Conservation (phyloP, 2,888 invertebrate genomes). For the Meteorus colon region DNA sequence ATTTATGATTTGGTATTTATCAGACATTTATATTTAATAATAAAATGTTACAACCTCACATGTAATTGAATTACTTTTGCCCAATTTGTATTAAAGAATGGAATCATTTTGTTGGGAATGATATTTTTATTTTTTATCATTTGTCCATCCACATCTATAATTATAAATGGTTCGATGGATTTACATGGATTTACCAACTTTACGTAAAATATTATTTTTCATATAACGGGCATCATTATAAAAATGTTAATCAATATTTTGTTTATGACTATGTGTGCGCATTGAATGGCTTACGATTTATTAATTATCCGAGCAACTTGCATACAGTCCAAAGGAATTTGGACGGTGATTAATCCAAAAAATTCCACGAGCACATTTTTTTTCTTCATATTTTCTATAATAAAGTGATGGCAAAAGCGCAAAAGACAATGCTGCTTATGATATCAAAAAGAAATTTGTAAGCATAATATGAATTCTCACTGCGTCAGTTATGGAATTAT, state of each 20-base stretch:
- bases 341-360: constrained; percentile 18
- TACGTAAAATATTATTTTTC: constrained; percentile 35
- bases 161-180: constrained; percentile 36
- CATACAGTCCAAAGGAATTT: constrained; percentile 47
- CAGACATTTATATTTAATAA: too few relatives aligned
- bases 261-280: constrained; percentile 63
- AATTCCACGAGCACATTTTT: constrained; percentile 15
- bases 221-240: constrained; percentile 64
- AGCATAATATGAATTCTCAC: neutral
- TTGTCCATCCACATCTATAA: constrained; percentile 49
- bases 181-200: constrained; percentile 12
- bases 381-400: neutral
- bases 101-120: neutral
- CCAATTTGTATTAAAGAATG: neutral
- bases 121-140: neutral
- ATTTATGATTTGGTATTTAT: neutral
- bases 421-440: neutral
- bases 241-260: constrained; percentile 59
- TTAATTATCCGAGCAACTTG: constrained; percentile 50
- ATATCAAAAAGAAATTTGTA: neutral
- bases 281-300: constrained; percentile 67
- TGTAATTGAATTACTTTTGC: neutral
- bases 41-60: neutral
- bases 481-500: neutral
- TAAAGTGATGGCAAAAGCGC: neutral